A percentile compares a stretch with the other conserved stretches of the same genome.
These are phyloP conservation scores for Apodemia mormo DNA, from an alignment of 2,888 invertebrate genomes.

Conservation along the genomic window DNA sequence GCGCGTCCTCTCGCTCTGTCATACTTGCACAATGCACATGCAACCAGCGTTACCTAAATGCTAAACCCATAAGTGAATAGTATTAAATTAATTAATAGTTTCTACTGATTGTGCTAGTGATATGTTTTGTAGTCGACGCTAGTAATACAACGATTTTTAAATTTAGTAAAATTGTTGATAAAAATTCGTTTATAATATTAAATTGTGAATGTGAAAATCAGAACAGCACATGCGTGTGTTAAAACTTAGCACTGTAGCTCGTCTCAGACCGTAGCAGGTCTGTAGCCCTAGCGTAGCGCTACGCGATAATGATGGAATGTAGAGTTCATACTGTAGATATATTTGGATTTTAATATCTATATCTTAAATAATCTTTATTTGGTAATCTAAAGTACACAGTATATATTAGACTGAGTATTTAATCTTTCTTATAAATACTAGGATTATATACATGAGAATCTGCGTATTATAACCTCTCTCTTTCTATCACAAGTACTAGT, in stretches of 20 bases:
- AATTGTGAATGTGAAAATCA: background rate
- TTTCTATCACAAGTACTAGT: background rate
- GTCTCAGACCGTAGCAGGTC: conserved; percentile 38
- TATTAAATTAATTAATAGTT: conserved; percentile 29
- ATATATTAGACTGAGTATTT: background rate
- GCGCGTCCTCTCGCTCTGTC: conserved; percentile 53
- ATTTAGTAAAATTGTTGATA: background rate
- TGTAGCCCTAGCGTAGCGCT: conserved; percentile 40
- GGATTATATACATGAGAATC: conserved; percentile 2
- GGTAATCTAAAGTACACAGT: background rate
- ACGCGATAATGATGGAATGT: conserved; percentile 8
- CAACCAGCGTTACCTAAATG: conserved; percentile 60
- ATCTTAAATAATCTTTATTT: background rate
- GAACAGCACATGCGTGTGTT: conserved; percentile 46
- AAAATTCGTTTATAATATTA: background rate
- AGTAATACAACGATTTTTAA: background rate
- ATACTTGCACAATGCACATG: conserved; percentile 63
- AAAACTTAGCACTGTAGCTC: conserved; percentile 44
- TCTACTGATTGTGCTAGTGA: conserved; percentile 18
- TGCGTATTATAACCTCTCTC: background rate
- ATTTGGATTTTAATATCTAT: background rate
- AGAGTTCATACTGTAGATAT: background rate
- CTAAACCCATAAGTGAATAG: conserved; percentile 45
- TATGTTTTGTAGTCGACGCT: conserved; percentile 3
- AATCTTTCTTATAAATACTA: conserved; percentile 7